Evolutionary conservation across 2,888 invertebrate species (phyloP).

Genomic region (Epirrita christyi): DNA sequence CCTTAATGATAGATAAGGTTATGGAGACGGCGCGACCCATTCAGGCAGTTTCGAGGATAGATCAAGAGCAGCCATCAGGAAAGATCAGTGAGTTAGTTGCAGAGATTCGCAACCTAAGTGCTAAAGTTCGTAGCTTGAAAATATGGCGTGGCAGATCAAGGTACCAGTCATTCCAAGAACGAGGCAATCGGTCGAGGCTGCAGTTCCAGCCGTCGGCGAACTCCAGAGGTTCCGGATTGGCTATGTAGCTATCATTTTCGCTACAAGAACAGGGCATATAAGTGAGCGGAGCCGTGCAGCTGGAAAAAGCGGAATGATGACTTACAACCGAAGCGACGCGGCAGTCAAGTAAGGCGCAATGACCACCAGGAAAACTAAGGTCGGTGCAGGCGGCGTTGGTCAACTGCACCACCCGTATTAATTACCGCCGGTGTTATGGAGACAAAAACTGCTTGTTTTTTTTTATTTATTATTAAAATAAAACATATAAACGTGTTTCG

Average conservation of each 20-base stretch:
- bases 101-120: neutral
- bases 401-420: neutral
- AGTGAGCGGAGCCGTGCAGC: conserved; percentile 17
- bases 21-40: neutral
- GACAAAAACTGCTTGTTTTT: conserved; percentile 13
- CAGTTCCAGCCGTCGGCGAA: neutral
- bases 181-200: too few relatives aligned
- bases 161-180: too few relatives aligned
- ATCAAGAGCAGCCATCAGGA: neutral
- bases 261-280: conserved; percentile 12
- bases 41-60: neutral
- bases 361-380: conserved; percentile 22
- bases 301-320: conserved; percentile 13
- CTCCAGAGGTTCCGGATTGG: conserved; percentile 5
- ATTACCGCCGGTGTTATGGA: conserved; percentile 24
- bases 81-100: neutral
- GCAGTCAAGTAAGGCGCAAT: too few relatives aligned
- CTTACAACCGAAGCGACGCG: too few relatives aligned
- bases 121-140: neutral
- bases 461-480: conserved; percentile 14
- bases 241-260: conserved; percentile 18
- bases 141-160: neutral
- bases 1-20: neutral
- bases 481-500: conserved; percentile 21
- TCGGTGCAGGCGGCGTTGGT: conserved; percentile 19